Evolutionary conservation across 2,888 invertebrate species (phyloP), one percentile per base, ranked within the genome.

Genomic region (Sicus ferrugineus): DNA sequence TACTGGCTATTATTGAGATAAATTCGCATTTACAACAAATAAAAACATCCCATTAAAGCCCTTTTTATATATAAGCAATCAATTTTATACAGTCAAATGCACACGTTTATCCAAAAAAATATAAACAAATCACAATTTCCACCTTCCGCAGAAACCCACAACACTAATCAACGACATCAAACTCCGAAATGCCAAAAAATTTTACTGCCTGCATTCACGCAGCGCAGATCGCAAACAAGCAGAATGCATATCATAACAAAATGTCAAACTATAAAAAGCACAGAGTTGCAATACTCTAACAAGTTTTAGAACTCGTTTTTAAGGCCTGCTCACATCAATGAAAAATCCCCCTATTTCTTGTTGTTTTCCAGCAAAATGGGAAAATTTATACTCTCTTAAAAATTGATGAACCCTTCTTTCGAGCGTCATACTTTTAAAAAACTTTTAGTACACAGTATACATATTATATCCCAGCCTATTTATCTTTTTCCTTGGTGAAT

Each of bases 161-260:
- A 5, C 64, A 34, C n/a, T 54, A 21, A n/a, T 11, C 31, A 16
- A 65, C 54, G 54, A 52, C 65, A 42, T 26, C 65, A 52, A 65
- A 65, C 54, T 54, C 26, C 34, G 42, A 64, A 65, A 65, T 65
- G 65, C 65, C 65, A 65, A 65, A 65, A 65, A 65, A 65, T 38
- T 54, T 34, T 23, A 31, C 23, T 64, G 64, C 50, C 30, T 30
- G 21, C 31, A 52, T 26, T 19, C 30, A 52, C 28, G 14, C 30
- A 52, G 23, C 7, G 30, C 16, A 30, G 34, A 7, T 50, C 30
- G 21, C 16, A 48, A 48, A n/a, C 48, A 48, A 16, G 11, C 50
- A n/a, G 19, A n/a, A 34, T 34, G 19, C n/a, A n/a, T n/a, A 50
- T 0, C 50, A 50, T 9, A 50, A n/a, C 11, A 16, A 19, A 50